Percentiles rank a stretch among this genome's conserved stretches.
These are phyloP conservation scores for Amiota mariae DNA, from an alignment of 2,888 invertebrate genomes.

Conservation along the genomic window DNA sequence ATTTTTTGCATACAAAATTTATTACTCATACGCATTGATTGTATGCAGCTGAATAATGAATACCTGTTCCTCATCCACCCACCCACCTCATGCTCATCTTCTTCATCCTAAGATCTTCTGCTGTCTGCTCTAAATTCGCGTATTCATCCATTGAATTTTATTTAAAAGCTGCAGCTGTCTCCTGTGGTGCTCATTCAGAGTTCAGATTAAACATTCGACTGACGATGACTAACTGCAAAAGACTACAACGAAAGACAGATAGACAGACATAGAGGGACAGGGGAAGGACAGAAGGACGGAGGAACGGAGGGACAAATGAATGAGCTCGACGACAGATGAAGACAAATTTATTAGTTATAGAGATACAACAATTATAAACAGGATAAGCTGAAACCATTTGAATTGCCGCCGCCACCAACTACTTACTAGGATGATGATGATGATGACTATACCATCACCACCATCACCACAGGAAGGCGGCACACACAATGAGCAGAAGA, in stretches of 20 bases:
- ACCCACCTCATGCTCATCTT: too few species aligned
- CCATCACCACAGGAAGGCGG: too few species aligned
- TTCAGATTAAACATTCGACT: not conserved
- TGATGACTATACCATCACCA: not conserved
- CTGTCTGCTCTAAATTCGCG: too few species aligned
- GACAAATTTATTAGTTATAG: not conserved
- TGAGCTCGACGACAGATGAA: not conserved
- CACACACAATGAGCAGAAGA: not conserved
- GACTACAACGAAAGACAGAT: not conserved
- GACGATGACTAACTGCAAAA: not conserved
- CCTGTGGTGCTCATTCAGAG: not conserved
- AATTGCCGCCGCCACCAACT: not conserved
- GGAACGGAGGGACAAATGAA: not conserved
- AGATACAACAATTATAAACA: slow-evolving; percentile 10
- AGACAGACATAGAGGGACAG: not conserved
- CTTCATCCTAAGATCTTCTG: too few species aligned
- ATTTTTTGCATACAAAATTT: not conserved
- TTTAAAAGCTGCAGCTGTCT: not conserved
- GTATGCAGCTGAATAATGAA: not conserved
- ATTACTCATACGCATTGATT: slow-evolving; percentile 21
- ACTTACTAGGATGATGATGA: not conserved
- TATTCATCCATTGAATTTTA: not conserved
- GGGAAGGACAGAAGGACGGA: not conserved
- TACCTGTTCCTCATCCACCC: too few species aligned
- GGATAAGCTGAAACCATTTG: slow-evolving; percentile 1